Base-by-base conservation (phyloP, 2,888 invertebrate species). In the Lottia gigantea region DNA sequence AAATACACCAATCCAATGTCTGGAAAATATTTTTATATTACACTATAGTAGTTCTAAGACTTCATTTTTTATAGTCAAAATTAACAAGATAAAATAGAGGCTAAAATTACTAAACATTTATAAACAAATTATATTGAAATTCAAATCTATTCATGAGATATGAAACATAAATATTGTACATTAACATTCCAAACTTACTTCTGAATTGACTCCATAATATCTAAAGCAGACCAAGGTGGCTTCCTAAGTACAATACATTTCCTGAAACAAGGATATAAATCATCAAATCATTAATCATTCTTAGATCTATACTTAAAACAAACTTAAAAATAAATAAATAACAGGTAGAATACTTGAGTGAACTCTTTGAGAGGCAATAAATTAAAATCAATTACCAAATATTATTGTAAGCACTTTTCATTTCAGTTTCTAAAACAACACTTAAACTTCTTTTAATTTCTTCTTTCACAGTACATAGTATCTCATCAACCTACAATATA, bases 1-100 rank as follows among this genome's bases (percentile, higher is more conserved):
- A 78, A 83, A 83, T 26, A 83, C 81, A 47, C 81, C 83, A 23
- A 75, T 81, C 81, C 81, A 83, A 67, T 83, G 82, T 66, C 83
- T 83, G 70, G 46, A 74, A 76, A 63, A 11, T 40, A 11, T 40
- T 40, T 40, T 8, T 8, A 31, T 31, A 31, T 31, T 31, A 31
- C 31, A 31, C 6, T 31, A 31, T 31, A 40, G 31, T 40, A 6
- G 40, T 40, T 8, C 7, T 40, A 8, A 31, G 6, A 31, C 31
- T 31, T 31, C 6, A 6, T 31, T 31, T 31, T 3, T 3, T 31
- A 31, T 31, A 31, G 6, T 2, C 31, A 31, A 31, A 3, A 31
- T 31, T 31, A 31, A 31, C 31, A 31, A 31, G 31, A 31, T 3
- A 31, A 3, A 3, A 2, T 31, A 31, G 31, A 31, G 2, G 6